Evolutionary conservation across 2,888 invertebrate genomes (phyloP).

Genomic region (Scaptomyza flava): DNA sequence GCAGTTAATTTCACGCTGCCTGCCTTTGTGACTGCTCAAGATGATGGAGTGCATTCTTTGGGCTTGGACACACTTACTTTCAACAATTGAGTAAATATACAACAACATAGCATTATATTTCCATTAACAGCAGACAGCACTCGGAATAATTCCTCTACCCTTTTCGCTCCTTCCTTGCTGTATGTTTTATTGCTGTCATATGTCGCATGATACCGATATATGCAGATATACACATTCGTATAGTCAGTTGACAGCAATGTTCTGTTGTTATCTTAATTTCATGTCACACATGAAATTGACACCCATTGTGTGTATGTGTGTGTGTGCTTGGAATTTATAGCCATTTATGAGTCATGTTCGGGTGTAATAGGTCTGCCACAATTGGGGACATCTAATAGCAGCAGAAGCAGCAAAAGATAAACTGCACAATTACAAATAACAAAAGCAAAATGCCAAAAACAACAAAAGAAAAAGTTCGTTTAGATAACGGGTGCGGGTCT

Average conservation of each 20-base stretch:
- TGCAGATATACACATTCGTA: neutral
- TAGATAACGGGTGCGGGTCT: slow-evolving; percentile 32
- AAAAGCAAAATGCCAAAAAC: slow-evolving; percentile 9
- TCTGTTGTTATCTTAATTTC: slow-evolving; percentile 76
- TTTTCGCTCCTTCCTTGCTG: slow-evolving; percentile 25
- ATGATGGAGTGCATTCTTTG: slow-evolving; percentile 68
- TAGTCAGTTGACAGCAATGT: slow-evolving; percentile 61
- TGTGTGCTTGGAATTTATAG: slow-evolving; percentile 45
- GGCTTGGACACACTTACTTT: slow-evolving; percentile 31
- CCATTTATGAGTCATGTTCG: slow-evolving; percentile 35
- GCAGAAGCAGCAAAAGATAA: slow-evolving; percentile 50
- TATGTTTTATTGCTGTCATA: slow-evolving; percentile 68
- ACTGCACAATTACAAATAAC: slow-evolving; percentile 57
- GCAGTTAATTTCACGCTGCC: slow-evolving; percentile 79
- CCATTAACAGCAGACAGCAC: neutral
- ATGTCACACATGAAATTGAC: slow-evolving; percentile 73
- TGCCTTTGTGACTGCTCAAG: slow-evolving; percentile 64
- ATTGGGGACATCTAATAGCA: slow-evolving; percentile 54
- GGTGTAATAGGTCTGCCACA: slow-evolving; percentile 50
- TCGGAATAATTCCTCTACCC: neutral
- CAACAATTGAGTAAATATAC: slow-evolving; percentile 29
- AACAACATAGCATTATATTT: slow-evolving; percentile 18
- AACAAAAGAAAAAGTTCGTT: slow-evolving; percentile 14
- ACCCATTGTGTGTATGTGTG: slow-evolving; percentile 43
- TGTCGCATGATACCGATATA: slow-evolving; percentile 42